These are phyloP conservation scores for Madoqua kirkii DNA, from an alignment of 2,113 vertebrate species.

Conservation along the genomic window DNA sequence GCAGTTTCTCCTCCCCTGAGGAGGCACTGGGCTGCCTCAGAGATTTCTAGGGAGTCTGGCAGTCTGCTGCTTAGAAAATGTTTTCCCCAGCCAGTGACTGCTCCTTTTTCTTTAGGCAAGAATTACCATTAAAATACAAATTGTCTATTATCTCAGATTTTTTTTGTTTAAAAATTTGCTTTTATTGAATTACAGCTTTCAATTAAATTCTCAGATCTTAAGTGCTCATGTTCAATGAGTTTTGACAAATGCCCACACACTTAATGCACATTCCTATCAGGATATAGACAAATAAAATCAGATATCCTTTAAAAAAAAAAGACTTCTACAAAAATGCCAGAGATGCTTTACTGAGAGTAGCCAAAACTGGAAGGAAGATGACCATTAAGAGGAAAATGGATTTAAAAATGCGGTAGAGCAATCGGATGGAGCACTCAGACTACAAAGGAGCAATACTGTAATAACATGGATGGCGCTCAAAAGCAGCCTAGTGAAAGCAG, in stretches of 20 bases:
- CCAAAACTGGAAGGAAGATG: not conserved
- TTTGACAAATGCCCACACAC: not conserved
- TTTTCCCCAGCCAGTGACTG: not conserved
- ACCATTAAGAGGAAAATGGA: not conserved
- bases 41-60: not conserved
- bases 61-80: not conserved
- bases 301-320: not conserved
- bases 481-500: not conserved
- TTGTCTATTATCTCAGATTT: not conserved
- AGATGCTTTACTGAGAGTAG: not conserved
- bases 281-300: not conserved
- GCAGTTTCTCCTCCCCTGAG: not conserved
- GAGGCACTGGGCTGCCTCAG: not conserved
- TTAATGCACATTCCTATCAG: not conserved
- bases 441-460: not conserved
- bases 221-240: not conserved
- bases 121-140: slow-evolving; percentile 7
- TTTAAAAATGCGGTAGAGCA: not conserved
- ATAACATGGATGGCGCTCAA: not conserved
- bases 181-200: not conserved
- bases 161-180: not conserved
- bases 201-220: not conserved
- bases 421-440: not conserved
- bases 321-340: not conserved
- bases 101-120: not conserved